Evolutionary conservation across 30 jellyfish, hydroid and myxozoan genomes (phyloP), one percentile per base, ranked within the genome.

Genomic region (Turritopsis dohrnii): DNA sequence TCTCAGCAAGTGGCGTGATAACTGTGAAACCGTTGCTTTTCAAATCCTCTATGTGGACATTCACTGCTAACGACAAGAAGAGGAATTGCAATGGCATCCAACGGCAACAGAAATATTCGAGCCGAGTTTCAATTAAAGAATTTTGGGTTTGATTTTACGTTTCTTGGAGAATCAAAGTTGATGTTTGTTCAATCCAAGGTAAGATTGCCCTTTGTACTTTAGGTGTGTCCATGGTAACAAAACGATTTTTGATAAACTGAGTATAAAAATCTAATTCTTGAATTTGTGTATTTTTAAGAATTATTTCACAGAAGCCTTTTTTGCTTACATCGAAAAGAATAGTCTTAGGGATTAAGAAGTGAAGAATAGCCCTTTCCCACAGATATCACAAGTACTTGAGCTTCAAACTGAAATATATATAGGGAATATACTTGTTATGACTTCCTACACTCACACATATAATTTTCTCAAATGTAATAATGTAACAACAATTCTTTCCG

Each of bases 141-240:
- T n/a, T 7, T 69, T 19, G 31, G 77, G 17, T 69, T n/a, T 27
- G 19, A 69, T 27, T 69, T 69, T 69, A 27, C 28, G 9, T 23
- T n/a, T 69, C 30, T 69, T 1, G 77, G 77, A n/a, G 77, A 69
- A 69, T 69, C 77, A 1, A 69, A 69, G 30, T 69, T 69, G 30
- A 69, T 69, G 30, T 69, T 69, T 69, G 77, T 69, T 9, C 77
- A 69, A 69, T 69, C 77, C 30, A 69, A 69, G 77, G 77, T 69
- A 27, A 69, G 77, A 7, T 9, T 69, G 77, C 19, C 73, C 73
- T 18, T 23, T 18, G 0, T 0, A 18, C 21, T 60, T 0, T 60
- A n/a, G n/a, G n/a, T n/a, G n/a, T n/a, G n/a, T n/a, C n/a, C n/a
- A n/a, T n/a, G n/a, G n/a, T n/a, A n/a, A n/a, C n/a, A n/a, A n/a